Base-by-base conservation (phyloP, 2,113 vertebrate species). In the Gallinago jamesoni region DNA sequence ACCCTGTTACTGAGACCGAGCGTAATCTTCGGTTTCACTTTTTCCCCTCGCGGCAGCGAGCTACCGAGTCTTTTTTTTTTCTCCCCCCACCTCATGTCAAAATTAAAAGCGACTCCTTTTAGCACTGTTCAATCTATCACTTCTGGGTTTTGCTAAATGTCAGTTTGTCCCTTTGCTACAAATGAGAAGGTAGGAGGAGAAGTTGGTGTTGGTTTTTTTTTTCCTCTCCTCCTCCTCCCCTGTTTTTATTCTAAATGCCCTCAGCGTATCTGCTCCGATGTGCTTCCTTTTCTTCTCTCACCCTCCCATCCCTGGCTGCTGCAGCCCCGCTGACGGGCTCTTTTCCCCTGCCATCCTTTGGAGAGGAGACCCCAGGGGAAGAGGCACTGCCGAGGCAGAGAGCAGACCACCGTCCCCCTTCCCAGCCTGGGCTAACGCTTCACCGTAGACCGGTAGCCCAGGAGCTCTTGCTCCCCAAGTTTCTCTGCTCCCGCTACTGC, bases 21-120 rank as follows among this genome's bases (percentile, higher is more conserved):
- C 16, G 73, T 78, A 72, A 84, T 45, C 84, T 95, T 84, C 52
- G 28, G 87, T 92, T 93, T 96, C 67, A 59, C 47, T 92, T 87
- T 92, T 91, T 87, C 53, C 91, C 23, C 62, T 62, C 3, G 0
- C 22, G 28, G 53, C 69, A 87, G 79, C 1, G 10, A 91, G 39
- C 22, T 53, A 67, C 24, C 8, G 35, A 73, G 25, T 27, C 17
- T 39, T 84, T 22, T 70, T 70, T 39, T 39, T 70, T 48, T 55
- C 28, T 53, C 89, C 35, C n/a, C 1, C 2, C 11, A 56, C 5
- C 13, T 81, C 84, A 59, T 0, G 7, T 60, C 27, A 74, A 84
- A 67, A 78, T 45, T 75, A 21, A 94, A 94, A 80, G 59, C 55
- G 69, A 84, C 7, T 47, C 37, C 23, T 79, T 72, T 88, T 30